Conservation (phyloP, 2,888 invertebrate genomes). For the Brenthis hecate region DNA sequence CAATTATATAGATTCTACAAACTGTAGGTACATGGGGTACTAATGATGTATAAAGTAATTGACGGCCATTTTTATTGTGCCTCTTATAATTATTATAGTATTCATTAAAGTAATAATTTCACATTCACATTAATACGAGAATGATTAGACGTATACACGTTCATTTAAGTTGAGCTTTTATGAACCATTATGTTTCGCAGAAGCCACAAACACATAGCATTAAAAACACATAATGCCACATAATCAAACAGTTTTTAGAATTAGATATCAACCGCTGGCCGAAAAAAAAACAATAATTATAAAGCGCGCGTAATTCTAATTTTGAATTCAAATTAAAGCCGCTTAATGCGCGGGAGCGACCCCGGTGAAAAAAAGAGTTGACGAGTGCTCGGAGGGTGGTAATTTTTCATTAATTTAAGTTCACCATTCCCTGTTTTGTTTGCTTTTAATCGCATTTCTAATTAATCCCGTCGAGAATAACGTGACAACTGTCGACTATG, state of each 20-base stretch:
- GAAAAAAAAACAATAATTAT: constrained; percentile 80
- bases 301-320: constrained; percentile 83
- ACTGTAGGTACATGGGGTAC: not conserved
- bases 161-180: constrained; percentile 19
- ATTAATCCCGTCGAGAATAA: constrained; percentile 83
- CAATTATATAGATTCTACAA: too few species aligned
- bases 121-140: constrained; percentile 19
- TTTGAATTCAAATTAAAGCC: constrained; percentile 83
- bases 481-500: constrained; percentile 83
- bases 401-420: constrained; percentile 84
- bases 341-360: constrained; percentile 83
- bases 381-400: constrained; percentile 82
- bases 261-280: constrained; percentile 75
- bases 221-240: constrained; percentile 51
- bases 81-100: constrained; percentile 9
- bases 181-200: constrained; percentile 24
- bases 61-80: constrained; percentile 8
- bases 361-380: constrained; percentile 80
- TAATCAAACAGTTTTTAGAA: constrained; percentile 67
- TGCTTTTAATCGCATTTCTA: constrained; percentile 83
- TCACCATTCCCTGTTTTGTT: constrained; percentile 83
- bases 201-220: constrained; percentile 42
- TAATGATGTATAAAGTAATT: constrained; percentile 14
- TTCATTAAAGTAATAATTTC: constrained; percentile 18
- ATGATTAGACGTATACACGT: constrained; percentile 20